phyloP scores from a whole-genome alignment of 2,113 vertebrate species.

The Noctilio leporinus region DNA sequence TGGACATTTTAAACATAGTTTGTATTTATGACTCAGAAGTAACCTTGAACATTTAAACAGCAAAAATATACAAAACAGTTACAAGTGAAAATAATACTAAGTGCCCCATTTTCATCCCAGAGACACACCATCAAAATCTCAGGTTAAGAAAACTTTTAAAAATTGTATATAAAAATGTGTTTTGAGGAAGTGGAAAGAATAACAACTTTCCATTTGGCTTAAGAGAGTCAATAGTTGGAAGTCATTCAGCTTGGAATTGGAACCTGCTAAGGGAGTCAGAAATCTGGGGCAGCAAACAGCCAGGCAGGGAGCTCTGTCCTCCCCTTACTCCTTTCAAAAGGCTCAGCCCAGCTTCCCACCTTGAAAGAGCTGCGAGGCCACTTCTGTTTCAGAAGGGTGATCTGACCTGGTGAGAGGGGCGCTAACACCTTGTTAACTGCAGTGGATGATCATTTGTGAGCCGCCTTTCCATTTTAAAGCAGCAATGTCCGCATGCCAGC shows the following conservation, averaged over 20 bases:
- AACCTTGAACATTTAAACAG: neutral
- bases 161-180: neutral
- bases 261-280: neutral
- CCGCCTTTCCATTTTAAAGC: neutral
- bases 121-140: neutral
- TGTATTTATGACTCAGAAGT: neutral
- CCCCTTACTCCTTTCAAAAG: neutral
- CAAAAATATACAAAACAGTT: neutral
- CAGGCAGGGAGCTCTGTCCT: neutral
- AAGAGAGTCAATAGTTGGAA: neutral
- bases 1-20: neutral
- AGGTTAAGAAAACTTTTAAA: neutral
- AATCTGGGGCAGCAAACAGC: neutral
- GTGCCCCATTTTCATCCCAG: neutral
- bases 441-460: too few species aligned
- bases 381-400: too few species aligned
- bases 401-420: too few species aligned
- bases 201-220: neutral
- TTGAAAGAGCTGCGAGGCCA: neutral
- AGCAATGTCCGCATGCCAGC: neutral
- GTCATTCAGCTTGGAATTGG: neutral
- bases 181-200: neutral
- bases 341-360: neutral
- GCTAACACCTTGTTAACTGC: too few species aligned
- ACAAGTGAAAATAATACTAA: neutral